phyloP scores from a whole-genome alignment of 2,888 invertebrate species.

The Eupithecia subfuscata region DNA sequence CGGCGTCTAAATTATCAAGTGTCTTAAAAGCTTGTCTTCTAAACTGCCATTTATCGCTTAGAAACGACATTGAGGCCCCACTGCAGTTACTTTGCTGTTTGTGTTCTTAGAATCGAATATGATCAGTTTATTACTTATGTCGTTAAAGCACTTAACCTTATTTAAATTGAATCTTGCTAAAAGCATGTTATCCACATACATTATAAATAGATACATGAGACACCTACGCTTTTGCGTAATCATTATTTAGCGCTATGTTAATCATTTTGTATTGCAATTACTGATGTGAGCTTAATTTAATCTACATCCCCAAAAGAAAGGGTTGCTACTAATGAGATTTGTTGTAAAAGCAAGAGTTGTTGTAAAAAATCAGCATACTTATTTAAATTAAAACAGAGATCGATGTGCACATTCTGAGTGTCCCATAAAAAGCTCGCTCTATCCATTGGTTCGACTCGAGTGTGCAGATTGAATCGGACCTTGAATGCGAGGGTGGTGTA shows the following conservation, averaged over 20 bases:
- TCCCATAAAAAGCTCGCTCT: not conserved
- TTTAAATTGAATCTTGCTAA: conserved; percentile 7
- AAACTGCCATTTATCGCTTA: conserved; percentile 22
- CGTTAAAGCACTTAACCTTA: conserved; percentile 20
- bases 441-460: conserved; percentile 28
- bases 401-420: conserved; percentile 1
- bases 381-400: not conserved
- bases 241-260: not conserved
- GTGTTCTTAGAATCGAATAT: conserved; percentile 19
- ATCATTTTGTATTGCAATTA: not conserved
- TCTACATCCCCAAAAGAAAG: not conserved
- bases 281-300: not conserved
- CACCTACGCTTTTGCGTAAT: not conserved
- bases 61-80: conserved; percentile 14
- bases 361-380: not conserved
- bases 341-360: not conserved
- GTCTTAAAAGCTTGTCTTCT: conserved; percentile 28
- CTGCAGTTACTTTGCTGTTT: conserved; percentile 7
- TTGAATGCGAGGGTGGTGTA: conserved; percentile 43
- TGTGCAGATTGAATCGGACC: conserved; percentile 32
- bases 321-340: not conserved
- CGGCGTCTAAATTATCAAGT: conserved; percentile 22
- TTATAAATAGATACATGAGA: not conserved
- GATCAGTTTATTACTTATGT: conserved; percentile 3
- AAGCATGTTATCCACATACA: not conserved